These are phyloP conservation scores for Pyrgilauda ruficollis DNA, from an alignment of 2,113 vertebrate species.

Conservation along the genomic window DNA sequence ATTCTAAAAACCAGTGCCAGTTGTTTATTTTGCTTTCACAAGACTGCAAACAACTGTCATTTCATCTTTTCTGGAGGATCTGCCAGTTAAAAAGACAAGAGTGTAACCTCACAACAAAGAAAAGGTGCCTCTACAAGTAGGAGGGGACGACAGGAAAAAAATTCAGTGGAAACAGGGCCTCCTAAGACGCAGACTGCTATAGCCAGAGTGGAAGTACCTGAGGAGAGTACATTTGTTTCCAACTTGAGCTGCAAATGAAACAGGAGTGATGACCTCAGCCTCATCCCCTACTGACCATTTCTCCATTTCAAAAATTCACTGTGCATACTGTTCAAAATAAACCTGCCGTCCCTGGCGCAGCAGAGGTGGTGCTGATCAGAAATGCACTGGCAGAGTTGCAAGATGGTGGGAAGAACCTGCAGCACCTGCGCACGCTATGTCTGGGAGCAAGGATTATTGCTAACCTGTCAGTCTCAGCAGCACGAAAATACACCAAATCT, in stretches of 20 bases:
- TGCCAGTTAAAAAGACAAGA: background rate
- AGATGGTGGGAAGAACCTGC: background rate
- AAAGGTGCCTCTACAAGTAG: background rate
- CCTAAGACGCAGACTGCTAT: background rate
- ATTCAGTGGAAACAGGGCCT: background rate
- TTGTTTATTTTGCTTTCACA: constrained; percentile 39
- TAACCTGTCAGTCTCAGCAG: background rate
- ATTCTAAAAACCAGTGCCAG: constrained; percentile 40
- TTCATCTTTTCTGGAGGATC: background rate
- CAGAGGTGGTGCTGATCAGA: background rate
- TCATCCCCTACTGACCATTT: constrained; percentile 13
- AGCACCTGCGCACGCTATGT: background rate
- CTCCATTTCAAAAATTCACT: constrained; percentile 21
- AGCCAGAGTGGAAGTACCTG: background rate
- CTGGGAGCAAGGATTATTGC: constrained; percentile 2
- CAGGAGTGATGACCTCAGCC: background rate
- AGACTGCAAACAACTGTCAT: constrained; percentile 19
- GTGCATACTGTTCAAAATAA: constrained; percentile 8
- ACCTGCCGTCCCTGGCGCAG: background rate
- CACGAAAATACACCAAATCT: background rate
- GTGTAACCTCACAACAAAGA: background rate
- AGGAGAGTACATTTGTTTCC: constrained; percentile 17
- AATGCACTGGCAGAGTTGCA: background rate
- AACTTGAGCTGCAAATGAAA: background rate
- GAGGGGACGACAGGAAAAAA: background rate